These are phyloP conservation scores for Empidonax alnorum DNA, from an alignment of 2,113 vertebrate genomes.

Conservation along the genomic window DNA sequence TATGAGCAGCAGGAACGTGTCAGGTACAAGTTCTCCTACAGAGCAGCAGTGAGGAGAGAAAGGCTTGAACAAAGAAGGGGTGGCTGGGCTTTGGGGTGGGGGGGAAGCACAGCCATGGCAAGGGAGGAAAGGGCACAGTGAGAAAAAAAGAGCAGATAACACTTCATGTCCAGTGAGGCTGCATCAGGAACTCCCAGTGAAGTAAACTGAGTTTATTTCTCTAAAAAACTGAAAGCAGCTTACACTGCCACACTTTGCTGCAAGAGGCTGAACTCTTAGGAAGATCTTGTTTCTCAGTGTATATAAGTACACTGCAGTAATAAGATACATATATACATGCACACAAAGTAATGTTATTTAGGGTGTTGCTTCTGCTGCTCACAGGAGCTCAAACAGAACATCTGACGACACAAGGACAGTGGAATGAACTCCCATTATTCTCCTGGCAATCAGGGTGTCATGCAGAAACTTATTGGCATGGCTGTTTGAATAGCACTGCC, in stretches of 20 bases:
- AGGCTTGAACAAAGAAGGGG: not conserved
- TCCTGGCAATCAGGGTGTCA: not conserved
- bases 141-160: not conserved
- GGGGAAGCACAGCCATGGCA: not conserved
- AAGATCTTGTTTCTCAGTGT: not conserved
- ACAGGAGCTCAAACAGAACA: fast-evolving
- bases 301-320: too few species aligned
- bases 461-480: fast-evolving
- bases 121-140: not conserved
- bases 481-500: not conserved
- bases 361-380: not conserved
- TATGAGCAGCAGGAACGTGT: constrained; percentile 61
- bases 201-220: not conserved
- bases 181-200: not conserved
- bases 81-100: not conserved
- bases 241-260: not conserved
- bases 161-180: not conserved
- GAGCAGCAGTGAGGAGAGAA: not conserved
- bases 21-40: constrained; percentile 21
- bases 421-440: not conserved
- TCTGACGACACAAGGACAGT: fast-evolving
- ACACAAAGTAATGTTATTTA: not conserved
- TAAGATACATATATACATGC: not conserved
- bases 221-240: not conserved
- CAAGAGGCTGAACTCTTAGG: not conserved